These are phyloP conservation scores for Lamellibrachia satsuma DNA, from an alignment of 2,888 invertebrate species.

Conservation along the genomic window DNA sequence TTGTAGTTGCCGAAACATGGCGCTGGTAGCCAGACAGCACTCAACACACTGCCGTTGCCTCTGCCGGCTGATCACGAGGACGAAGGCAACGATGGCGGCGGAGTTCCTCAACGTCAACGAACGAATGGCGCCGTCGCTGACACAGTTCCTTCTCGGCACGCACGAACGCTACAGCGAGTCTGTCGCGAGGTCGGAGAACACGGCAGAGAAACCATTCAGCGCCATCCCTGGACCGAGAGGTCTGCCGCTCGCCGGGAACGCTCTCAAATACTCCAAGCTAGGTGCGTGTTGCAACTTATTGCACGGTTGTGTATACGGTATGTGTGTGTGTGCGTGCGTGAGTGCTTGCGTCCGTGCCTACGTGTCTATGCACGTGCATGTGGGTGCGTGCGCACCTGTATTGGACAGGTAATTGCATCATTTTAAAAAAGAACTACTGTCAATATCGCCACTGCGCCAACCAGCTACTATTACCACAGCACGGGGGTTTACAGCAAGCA, in stretches of 20 bases:
- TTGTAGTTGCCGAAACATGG: background rate
- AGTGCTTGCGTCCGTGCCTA: no score
- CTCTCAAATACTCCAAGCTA: constrained; percentile 35
- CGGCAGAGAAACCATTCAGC: constrained; percentile 24
- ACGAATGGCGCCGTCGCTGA: background rate
- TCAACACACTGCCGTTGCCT: background rate
- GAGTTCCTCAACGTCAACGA: background rate
- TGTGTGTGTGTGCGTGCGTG: background rate
- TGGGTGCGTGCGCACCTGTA: no score
- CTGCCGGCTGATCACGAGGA: background rate
- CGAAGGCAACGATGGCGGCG: background rate
- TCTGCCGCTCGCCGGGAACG: constrained; percentile 35
- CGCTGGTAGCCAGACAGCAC: background rate
- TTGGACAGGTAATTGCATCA: background rate
- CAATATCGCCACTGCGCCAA: background rate
- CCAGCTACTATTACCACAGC: background rate
- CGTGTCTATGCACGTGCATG: no score
- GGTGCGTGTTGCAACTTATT: constrained; percentile 26
- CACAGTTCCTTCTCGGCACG: background rate
- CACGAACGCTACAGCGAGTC: background rate
- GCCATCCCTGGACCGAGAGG: constrained; percentile 38
- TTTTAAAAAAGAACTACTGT: background rate
- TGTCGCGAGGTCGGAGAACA: background rate
- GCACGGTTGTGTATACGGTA: background rate
- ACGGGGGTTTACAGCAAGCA: background rate